Evolutionary conservation across 2,888 invertebrate genomes (phyloP).

Genomic region (Polyommatus icarus): DNA sequence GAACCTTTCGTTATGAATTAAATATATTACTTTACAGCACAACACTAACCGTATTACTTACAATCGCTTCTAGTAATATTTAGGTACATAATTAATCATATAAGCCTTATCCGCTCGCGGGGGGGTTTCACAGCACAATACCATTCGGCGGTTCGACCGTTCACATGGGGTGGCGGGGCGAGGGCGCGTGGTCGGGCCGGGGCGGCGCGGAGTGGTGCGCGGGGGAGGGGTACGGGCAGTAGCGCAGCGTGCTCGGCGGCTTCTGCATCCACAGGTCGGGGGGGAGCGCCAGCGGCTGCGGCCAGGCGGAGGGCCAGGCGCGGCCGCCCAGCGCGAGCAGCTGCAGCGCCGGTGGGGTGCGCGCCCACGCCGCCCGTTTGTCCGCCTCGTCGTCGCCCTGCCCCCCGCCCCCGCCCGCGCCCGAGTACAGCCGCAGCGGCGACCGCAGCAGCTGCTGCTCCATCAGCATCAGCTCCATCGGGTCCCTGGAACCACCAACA

Average conservation of each 20-base stretch:
- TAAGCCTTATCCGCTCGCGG: constrained; percentile 39
- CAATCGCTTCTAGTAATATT: constrained; percentile 35
- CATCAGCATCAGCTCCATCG: constrained; percentile 89
- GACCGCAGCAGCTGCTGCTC: constrained; percentile 87
- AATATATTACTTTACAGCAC: constrained; percentile 30
- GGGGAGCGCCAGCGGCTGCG: constrained; percentile 91
- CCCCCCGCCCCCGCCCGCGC: constrained; percentile 80
- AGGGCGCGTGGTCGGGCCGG: constrained; percentile 61
- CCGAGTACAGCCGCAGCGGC: constrained; percentile 84
- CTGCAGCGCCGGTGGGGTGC: constrained; percentile 72
- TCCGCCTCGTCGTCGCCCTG: constrained; percentile 78
- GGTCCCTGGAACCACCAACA: constrained; percentile 81
- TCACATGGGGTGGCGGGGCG: constrained; percentile 71
- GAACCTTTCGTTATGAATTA: constrained; percentile 56
- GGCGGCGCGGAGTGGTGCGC: constrained; percentile 55
- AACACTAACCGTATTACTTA: constrained; percentile 23
- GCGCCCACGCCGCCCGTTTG: constrained; percentile 79
- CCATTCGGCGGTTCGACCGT: constrained; percentile 33
- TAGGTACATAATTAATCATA: constrained; percentile 30
- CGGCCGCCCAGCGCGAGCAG: constrained; percentile 82
- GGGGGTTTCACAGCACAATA: constrained; percentile 30
- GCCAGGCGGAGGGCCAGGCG: constrained; percentile 89
- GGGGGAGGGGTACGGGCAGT: constrained; percentile 83
- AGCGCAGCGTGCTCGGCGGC: constrained; percentile 82
- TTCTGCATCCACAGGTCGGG: constrained; percentile 97